A percentile compares a stretch with the other conserved stretches of the same genome.
Conservation (phyloP, 2,888 invertebrate genomes). For the Harpalus rubripes region DNA sequence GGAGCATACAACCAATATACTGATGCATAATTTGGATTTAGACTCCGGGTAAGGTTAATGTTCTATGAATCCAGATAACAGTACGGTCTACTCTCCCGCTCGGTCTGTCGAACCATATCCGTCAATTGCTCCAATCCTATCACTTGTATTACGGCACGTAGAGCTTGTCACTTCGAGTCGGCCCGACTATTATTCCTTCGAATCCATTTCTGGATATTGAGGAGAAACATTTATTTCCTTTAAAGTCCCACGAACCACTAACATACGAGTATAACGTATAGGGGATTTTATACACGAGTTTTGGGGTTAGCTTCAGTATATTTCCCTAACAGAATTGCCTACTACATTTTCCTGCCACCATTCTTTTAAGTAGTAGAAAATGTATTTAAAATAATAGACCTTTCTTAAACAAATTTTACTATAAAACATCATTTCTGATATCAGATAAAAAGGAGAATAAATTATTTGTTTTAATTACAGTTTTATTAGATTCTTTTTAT, state of each 20-base stretch:
- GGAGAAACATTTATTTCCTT: constrained; percentile 56
- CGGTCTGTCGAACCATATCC: constrained; percentile 55
- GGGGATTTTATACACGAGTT: constrained; percentile 39
- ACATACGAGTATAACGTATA: constrained; percentile 24
- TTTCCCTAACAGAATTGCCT: not conserved
- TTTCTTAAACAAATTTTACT: too few relatives aligned
- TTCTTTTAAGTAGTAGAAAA: not conserved
- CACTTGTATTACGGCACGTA: constrained; percentile 44
- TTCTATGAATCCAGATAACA: constrained; percentile 67
- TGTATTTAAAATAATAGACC: too few relatives aligned
- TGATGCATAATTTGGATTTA: constrained; percentile 67
- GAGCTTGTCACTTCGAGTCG: constrained; percentile 30
- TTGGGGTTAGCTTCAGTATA: not conserved
- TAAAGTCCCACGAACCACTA: constrained; percentile 36
- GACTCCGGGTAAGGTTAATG: constrained; percentile 64
- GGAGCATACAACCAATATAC: constrained; percentile 63
- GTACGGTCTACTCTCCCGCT: constrained; percentile 1
- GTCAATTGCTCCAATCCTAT: constrained; percentile 64
- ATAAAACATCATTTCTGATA: too few relatives aligned
- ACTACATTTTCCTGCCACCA: not conserved
- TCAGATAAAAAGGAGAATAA: too few relatives aligned
- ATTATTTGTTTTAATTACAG: too few relatives aligned
- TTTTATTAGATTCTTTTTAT: too few relatives aligned
- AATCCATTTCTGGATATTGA: constrained; percentile 55
- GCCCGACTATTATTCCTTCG: constrained; percentile 35